Percentiles rank a stretch among this genome's conserved stretches.
Conservation (phyloP, 2,888 invertebrate genomes). For the Sceliomorpha sp. region DNA sequence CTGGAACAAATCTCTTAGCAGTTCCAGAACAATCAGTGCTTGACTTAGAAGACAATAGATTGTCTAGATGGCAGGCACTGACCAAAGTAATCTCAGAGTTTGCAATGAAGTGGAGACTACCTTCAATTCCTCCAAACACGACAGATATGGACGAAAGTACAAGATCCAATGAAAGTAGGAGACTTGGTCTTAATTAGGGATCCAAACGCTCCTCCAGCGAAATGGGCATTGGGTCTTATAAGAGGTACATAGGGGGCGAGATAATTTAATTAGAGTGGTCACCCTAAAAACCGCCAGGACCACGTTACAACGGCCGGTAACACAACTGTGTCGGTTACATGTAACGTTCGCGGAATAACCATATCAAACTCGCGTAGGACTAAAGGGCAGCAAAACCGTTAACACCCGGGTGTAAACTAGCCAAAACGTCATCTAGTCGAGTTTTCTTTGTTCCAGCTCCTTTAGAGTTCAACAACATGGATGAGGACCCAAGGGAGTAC, state of each 20-base stretch:
- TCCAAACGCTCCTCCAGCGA: neutral
- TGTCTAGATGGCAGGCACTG: neutral
- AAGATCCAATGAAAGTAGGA: neutral
- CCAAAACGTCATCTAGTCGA: too few species aligned
- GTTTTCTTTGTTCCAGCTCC: too few species aligned
- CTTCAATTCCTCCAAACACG: neutral
- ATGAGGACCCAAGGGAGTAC: too few species aligned
- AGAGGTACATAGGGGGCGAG: neutral
- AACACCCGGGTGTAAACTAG: too few species aligned
- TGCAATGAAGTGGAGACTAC: constrained; percentile 12
- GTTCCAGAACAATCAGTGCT: constrained; percentile 6
- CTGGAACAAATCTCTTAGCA: constrained; percentile 1
- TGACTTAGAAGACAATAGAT: neutral
- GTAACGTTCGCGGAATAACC: neutral
- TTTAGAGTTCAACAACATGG: too few species aligned
- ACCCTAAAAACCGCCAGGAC: neutral
- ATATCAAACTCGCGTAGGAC: neutral
- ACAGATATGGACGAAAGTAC: neutral
- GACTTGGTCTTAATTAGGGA: constrained; percentile 2
- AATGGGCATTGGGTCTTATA: constrained; percentile 1
- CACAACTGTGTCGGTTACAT: neutral
- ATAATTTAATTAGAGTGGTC: constrained; percentile 9
- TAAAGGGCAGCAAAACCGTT: neutral
- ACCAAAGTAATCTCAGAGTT: neutral
- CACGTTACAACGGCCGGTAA: constrained; percentile 5